A percentile compares a stretch with the other conserved stretches of the same genome.
These are phyloP conservation scores for Ypsolopha scabrella DNA, from an alignment of 2,888 invertebrate species.

Conservation along the genomic window DNA sequence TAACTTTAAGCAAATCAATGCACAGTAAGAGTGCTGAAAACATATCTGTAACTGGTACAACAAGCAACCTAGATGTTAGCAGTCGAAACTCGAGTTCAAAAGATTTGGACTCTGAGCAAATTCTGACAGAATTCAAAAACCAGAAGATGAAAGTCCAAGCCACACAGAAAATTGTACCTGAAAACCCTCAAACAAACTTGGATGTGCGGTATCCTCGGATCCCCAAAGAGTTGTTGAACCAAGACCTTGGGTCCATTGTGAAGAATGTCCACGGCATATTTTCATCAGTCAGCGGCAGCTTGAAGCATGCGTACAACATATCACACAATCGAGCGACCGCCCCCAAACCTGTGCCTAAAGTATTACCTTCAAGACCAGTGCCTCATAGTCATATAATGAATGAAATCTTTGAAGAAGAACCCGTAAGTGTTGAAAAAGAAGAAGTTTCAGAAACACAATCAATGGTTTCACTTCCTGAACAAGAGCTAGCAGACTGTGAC, in stretches of 20 bases:
- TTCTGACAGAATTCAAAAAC: slow-evolving; percentile 37
- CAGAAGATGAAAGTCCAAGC: slow-evolving; percentile 45
- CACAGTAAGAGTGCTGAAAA: slow-evolving; percentile 52
- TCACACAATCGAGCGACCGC: slow-evolving; percentile 27
- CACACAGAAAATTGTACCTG: slow-evolving; percentile 37
- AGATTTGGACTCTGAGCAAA: slow-evolving; percentile 37
- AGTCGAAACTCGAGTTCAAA: slow-evolving; percentile 21
- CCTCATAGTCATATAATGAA: slow-evolving; percentile 51
- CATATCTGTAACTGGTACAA: slow-evolving; percentile 24
- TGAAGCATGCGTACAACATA: slow-evolving; percentile 52
- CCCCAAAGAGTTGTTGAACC: slow-evolving; percentile 50
- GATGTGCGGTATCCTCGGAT: slow-evolving; percentile 35
- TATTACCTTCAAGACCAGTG: slow-evolving; percentile 26
- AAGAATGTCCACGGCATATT: slow-evolving; percentile 65
- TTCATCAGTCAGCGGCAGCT: slow-evolving; percentile 54
- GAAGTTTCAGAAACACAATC: neutral
- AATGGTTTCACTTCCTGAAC: too few relatives aligned
- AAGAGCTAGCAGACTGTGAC: slow-evolving; percentile 7
- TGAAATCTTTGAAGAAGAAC: slow-evolving; percentile 53
- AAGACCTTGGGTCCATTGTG: slow-evolving; percentile 55
- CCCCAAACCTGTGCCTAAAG: slow-evolving; percentile 30
- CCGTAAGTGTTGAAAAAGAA: slow-evolving; percentile 3
- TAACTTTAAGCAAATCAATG: slow-evolving; percentile 23
- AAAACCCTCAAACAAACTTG: slow-evolving; percentile 15
- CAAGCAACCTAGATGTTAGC: too few relatives aligned